phyloP scores from a whole-genome alignment of 1,140 invertebrate species.

The Drosophila sulfurigaster region DNA sequence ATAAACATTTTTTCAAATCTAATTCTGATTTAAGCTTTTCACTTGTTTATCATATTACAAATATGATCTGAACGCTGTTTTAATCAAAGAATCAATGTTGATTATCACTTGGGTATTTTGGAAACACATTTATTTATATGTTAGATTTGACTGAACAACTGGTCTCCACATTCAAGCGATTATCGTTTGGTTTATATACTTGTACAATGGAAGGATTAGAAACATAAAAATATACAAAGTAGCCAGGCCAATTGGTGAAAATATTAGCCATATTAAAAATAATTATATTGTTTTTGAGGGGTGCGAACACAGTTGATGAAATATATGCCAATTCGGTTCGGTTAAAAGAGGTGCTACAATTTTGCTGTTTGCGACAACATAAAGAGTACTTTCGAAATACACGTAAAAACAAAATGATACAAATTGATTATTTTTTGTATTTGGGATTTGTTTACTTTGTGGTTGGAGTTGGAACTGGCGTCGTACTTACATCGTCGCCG shows the following conservation, averaged over 20 bases:
- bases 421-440: constrained; percentile 32
- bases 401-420: constrained; percentile 29
- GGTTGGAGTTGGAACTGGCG: constrained; percentile 56
- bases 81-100: too few species aligned
- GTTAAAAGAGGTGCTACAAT: constrained; percentile 35
- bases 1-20: too few species aligned
- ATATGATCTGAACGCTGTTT: too few species aligned
- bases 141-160: not conserved
- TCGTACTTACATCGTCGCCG: constrained; percentile 77
- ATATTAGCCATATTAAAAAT: constrained; percentile 51
- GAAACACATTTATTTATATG: too few species aligned
- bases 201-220: constrained; percentile 50
- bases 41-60: too few species aligned
- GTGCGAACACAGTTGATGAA: constrained; percentile 46
- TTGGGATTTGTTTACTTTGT: constrained; percentile 42
- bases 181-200: constrained; percentile 11
- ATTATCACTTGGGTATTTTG: too few species aligned
- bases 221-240: constrained; percentile 58
- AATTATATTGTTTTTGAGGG: constrained; percentile 34
- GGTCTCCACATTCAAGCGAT: constrained; percentile 8
- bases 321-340: constrained; percentile 28
- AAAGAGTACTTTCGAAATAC: constrained; percentile 31
- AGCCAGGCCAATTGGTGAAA: constrained; percentile 64
- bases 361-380: constrained; percentile 28
- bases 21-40: too few species aligned